These are phyloP conservation scores for Pristionchus japonicus DNA, from an alignment of 2,888 invertebrate species.

Conservation along the genomic window DNA sequence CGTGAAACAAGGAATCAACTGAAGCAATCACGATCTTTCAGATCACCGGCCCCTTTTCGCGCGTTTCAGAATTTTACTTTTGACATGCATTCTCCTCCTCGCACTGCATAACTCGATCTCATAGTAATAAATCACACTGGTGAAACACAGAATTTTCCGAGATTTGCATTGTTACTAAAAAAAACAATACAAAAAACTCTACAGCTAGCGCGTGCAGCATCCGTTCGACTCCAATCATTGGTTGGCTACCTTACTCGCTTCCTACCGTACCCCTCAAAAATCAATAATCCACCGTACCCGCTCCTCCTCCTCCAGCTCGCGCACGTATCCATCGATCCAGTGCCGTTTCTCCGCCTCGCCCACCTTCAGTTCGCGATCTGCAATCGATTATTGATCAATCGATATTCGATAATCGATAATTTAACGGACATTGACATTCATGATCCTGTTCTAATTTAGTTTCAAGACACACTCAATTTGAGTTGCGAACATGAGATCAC, in stretches of 20 bases:
- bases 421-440: neutral
- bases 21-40: too few relatives aligned
- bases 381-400: neutral
- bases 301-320: neutral
- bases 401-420: neutral
- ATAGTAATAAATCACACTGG: neutral
- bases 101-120: too few relatives aligned
- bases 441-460: neutral
- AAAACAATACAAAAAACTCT: neutral
- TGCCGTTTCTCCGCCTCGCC: neutral
- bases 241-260: too few relatives aligned
- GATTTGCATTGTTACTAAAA: neutral
- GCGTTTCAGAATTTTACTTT: neutral
- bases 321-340: neutral
- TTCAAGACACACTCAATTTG: neutral
- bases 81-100: too few relatives aligned
- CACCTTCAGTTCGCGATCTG: neutral
- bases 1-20: neutral
- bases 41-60: too few relatives aligned
- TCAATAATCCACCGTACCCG: neutral
- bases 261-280: neutral
- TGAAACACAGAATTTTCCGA: neutral
- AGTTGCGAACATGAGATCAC: neutral
- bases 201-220: neutral
- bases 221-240: too few relatives aligned